Evolutionary conservation across 2,888 invertebrate genomes (phyloP), one percentile per base, ranked within the genome.

Genomic region (Napeogenes sylphis): DNA sequence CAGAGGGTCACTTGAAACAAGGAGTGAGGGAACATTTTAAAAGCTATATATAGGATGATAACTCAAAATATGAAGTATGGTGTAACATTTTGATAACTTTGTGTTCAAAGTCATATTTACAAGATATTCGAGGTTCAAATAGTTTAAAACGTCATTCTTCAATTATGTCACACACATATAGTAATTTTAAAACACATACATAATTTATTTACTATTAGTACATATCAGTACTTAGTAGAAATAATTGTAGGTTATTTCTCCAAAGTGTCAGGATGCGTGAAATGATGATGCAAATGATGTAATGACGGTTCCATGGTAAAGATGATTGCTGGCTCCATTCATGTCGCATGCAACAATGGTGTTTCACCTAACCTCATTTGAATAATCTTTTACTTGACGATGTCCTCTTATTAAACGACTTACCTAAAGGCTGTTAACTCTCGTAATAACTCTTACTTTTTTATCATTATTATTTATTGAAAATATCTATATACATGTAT

Each of bases 261-360:
- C 59, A 51, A 58, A 62, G 66, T 58, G 64, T 60, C 62, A 60
- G 66, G 59, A 64, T 55, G 64, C 64, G 61, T 62, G 59, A 58
- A 62, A 59, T 35, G 59, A 56, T 59, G 53, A 21, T 61, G 58
- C 57, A 59, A 63, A 66, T 59, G n/a, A 14, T 4, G 6, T 38
- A 56, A 14, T 45, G 30, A 30, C 13, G 38, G 57, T 65, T 59
- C 56, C 54, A 61, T 46, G 35, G 57, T 47, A 56, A 58, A 51
- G 55, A 59, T 66, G 64, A 66, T 64, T 64, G 66, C 55, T 46
- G 64, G 59, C 61, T 62, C 54, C 42, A 54, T 63, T 45, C 56
- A 56, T 59, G 59, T 61, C 56, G 46, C 66, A 64, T 61, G 61
- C 55, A 35, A 58, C 42, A 46, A 33, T 56, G 55, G 46, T 45